A percentile compares a stretch with the other conserved stretches of the same genome.
Evolutionary conservation across 2,113 vertebrate species (phyloP).

Genomic region (Leptodactylus fuscus): DNA sequence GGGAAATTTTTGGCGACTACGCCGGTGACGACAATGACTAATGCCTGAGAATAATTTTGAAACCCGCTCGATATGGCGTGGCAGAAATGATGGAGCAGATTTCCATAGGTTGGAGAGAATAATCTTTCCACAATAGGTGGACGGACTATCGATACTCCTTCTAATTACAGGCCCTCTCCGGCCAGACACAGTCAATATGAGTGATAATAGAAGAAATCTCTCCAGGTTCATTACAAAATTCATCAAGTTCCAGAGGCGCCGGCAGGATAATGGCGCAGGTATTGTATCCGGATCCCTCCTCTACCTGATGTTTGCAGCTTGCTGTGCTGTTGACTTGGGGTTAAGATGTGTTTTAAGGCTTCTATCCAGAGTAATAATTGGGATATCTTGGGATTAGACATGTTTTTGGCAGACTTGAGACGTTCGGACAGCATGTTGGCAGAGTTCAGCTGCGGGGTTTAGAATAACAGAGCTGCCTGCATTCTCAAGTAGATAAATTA

Average conservation of each 20-base stretch:
- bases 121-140: neutral
- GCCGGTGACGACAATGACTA: neutral
- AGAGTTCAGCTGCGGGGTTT: conserved; percentile 51
- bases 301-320: conserved; percentile 26
- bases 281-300: neutral
- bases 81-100: neutral
- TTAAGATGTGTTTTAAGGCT: conserved; percentile 53
- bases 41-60: neutral
- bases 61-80: neutral
- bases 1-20: neutral
- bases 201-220: neutral
- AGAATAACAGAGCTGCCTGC: conserved; percentile 43
- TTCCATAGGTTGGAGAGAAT: neutral
- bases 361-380: conserved; percentile 54
- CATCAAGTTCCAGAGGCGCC: neutral
- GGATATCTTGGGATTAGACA: conserved; percentile 56
- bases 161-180: neutral
- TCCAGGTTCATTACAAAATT: neutral
- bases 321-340: conserved; percentile 46
- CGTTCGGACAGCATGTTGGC: conserved; percentile 55
- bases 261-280: neutral
- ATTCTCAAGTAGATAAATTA: conserved; percentile 56
- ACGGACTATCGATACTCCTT: neutral
- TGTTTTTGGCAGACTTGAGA: conserved; percentile 56
- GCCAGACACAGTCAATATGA: neutral